Percentiles rank a stretch among this genome's conserved stretches.
Evolutionary conservation across 2,888 invertebrate genomes (phyloP).

Genomic region (Diarsia dahlii): DNA sequence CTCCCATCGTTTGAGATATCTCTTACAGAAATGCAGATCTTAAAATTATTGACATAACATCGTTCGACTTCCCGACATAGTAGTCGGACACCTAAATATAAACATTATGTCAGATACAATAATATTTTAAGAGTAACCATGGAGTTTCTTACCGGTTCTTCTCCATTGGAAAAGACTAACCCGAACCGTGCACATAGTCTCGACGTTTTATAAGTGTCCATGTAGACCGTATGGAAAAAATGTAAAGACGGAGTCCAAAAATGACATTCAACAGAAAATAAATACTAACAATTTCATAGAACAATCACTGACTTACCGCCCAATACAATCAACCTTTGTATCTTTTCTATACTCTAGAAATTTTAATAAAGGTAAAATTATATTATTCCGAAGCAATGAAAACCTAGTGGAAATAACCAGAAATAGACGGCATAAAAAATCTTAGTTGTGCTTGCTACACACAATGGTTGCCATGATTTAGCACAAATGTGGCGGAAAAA

Average conservation of each 20-base stretch:
- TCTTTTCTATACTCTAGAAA: neutral
- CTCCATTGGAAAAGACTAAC: too few species aligned
- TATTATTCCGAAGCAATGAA: constrained; percentile 12
- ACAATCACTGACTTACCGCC: constrained; percentile 3
- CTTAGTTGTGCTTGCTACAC: too few species aligned
- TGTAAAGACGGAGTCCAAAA: too few species aligned
- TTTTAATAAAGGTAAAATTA: neutral
- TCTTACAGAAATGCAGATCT: constrained; percentile 23
- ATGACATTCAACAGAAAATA: too few species aligned
- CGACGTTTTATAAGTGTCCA: too few species aligned
- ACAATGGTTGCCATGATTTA: too few species aligned
- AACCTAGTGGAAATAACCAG: neutral
- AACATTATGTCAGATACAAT: constrained; percentile 20
- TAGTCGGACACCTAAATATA: constrained; percentile 14
- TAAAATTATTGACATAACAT: constrained; percentile 47
- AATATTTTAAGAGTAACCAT: constrained; percentile 24
- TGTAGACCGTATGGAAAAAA: too few species aligned
- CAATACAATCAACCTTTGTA: neutral
- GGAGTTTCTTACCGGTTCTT: too few species aligned
- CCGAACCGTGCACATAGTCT: too few species aligned
- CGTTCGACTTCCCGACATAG: constrained; percentile 8
- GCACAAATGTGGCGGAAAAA: too few species aligned
- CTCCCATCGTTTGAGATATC: neutral
- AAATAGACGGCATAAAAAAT: neutral
- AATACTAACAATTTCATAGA: too few species aligned